Base-by-base conservation (phyloP, 2,113 vertebrate species). In the Alexandromys fortis region DNA sequence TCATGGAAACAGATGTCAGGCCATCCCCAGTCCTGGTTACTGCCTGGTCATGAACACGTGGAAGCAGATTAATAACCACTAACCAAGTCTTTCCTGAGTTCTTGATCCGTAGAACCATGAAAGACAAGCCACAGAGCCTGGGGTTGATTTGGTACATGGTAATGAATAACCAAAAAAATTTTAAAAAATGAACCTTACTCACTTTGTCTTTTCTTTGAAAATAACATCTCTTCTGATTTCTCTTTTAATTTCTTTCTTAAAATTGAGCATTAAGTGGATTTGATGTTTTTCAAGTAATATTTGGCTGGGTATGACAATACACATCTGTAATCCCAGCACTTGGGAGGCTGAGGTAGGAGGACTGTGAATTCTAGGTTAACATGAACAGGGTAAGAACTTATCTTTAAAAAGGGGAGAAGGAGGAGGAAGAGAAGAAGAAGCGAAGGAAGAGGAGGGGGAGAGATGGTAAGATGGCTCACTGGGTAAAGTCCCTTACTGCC, bases 231-330 rank as follows among this genome's bases (percentile, higher is more conserved):
- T 61, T 82, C n/a, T 33, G 24, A 17, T 38, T 82, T 81, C 49
- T n/a, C 78, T 81, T 81, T 81, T 33, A 58, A 24, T 58, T 16
- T 82, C 52, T 82, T 61, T 61, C 79, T 82, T 61, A 82, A 82
- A 58, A 82, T 61, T n/a, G 22, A 26, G 12, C 38, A 2, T 61
- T 38, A 52, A 61, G 13, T 26, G 19, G 11, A 38, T 38, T 81
- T 38, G 5, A 13, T 61, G 52, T 82, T 61, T 61, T 5, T 61
- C 79, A 61, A 38, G 14, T 82, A 82, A 26, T 38, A 82, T 61
- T 38, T 82, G 79, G 2, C 24, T 81, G 35, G 35, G 12, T 82
- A 8, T 61, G 19, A 35, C 4, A 1, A 81, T 24, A 5, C 52
- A 61, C 12, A 38, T 61, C 35, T 82, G 35, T 61, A 61, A 82